These are phyloP conservation scores for Rhinolophus sinicus DNA, from an alignment of 2,113 vertebrate species.

Conservation along the genomic window DNA sequence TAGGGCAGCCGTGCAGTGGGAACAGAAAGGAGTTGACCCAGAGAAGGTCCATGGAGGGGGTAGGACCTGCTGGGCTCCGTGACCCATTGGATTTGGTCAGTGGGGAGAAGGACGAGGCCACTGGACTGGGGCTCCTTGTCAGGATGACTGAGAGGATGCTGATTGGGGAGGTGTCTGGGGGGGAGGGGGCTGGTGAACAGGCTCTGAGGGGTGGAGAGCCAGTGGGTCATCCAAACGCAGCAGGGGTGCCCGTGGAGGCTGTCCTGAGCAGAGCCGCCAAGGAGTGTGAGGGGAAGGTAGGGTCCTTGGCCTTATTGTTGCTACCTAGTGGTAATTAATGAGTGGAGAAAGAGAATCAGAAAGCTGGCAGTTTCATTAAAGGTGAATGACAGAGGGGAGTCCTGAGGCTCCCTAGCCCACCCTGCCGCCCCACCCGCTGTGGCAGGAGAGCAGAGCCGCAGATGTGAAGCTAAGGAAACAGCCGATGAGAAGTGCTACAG, in stretches of 20 bases:
- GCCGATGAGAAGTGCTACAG: not conserved
- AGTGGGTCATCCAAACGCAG: not conserved
- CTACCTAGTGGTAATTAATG: slow-evolving; percentile 26
- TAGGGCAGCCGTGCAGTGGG: not conserved
- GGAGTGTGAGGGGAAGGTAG: not conserved
- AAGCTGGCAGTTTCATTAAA: slow-evolving; percentile 65
- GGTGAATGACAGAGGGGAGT: slow-evolving; percentile 42
- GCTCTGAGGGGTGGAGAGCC: not conserved
- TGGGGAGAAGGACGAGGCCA: not conserved
- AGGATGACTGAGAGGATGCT: not conserved
- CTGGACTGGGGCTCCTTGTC: not conserved
- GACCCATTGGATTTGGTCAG: rapidly evolving
- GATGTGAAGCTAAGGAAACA: not conserved
- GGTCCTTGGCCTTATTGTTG: not conserved
- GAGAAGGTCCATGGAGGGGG: not conserved
- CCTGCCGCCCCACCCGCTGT: rapidly evolving
- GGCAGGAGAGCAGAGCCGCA: slow-evolving; percentile 10
- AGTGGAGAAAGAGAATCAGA: slow-evolving; percentile 10
- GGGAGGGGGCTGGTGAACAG: not conserved
- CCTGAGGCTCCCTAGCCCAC: not conserved
- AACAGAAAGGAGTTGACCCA: not conserved
- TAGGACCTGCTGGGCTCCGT: not conserved
- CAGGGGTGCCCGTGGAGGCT: not conserved
- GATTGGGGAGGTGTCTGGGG: not conserved
- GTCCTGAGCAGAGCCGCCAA: not conserved